These are phyloP conservation scores for Actinia equina DNA, from an alignment of 64 coral and sea anemone species.

Conservation along the genomic window DNA sequence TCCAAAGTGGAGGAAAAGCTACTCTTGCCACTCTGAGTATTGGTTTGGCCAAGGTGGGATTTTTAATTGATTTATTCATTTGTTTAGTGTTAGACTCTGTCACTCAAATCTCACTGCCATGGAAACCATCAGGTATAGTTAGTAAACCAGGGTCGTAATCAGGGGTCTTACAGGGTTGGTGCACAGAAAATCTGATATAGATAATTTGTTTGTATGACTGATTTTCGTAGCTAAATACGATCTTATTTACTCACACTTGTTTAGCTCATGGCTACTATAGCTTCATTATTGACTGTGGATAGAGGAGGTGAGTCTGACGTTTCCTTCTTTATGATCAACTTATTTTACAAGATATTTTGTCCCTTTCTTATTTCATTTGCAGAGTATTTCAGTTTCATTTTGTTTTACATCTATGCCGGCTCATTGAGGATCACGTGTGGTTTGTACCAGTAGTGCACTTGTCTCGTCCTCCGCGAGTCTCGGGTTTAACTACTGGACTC, in stretches of 20 bases:
- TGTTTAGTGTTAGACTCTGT: background rate
- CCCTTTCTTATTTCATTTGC: background rate
- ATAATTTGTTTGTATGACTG: no score
- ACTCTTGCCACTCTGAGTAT: conserved; percentile 88
- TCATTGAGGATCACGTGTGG: background rate
- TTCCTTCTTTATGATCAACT: no score
- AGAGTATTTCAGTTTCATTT: background rate
- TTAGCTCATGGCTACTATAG: conserved; percentile 81
- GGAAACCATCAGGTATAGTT: no score
- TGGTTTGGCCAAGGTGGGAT: conserved; percentile 83
- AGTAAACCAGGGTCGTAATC: no score
- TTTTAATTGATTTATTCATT: background rate
- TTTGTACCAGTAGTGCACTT: no score
- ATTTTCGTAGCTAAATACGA: no score
- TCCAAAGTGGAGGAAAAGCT: conserved; percentile 72
- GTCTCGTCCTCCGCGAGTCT: no score
- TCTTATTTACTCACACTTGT: background rate
- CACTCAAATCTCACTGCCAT: no score
- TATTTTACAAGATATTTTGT: background rate
- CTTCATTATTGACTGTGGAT: conserved; percentile 75
- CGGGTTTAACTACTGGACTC: no score
- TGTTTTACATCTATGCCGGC: conserved; percentile 44
- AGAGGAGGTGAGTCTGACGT: conserved; percentile 59
- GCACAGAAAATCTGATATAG: no score
- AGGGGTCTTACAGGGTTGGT: no score